phyloP scores from a whole-genome alignment of 1,140 invertebrate species.

The Drosophila nasuta region DNA sequence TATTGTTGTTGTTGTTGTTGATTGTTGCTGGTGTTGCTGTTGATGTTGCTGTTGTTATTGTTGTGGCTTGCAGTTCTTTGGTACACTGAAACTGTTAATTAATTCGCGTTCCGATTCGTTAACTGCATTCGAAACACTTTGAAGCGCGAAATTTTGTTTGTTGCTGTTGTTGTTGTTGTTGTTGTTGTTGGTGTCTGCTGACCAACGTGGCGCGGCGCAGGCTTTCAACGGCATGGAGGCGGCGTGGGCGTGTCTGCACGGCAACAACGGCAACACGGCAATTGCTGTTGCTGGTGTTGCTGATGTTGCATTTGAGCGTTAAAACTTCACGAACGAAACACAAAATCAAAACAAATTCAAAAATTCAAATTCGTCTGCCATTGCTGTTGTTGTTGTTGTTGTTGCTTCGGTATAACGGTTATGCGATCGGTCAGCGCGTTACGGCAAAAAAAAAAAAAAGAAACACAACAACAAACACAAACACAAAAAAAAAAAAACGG shows the following conservation, averaged over 20 bases:
- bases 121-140: conserved; percentile 79
- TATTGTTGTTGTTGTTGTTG: conserved; percentile 8
- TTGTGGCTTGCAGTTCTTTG: conserved; percentile 70
- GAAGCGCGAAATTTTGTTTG: conserved; percentile 76
- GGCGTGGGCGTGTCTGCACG: conserved; percentile 51
- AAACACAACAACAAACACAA: too few species aligned
- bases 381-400: conserved; percentile 34
- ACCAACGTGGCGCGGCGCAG: conserved; percentile 44
- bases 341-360: conserved; percentile 39
- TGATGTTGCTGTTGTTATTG: conserved; percentile 30
- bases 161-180: conserved; percentile 16
- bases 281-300: conserved; percentile 17
- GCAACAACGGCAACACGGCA: conserved; percentile 18
- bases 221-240: conserved; percentile 40
- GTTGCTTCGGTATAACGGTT: conserved; percentile 57
- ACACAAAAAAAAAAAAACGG: conserved; percentile 20
- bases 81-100: conserved; percentile 82
- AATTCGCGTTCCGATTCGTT: conserved; percentile 81
- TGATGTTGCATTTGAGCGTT: conserved; percentile 50
- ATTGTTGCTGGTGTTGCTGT: conserved; percentile 26
- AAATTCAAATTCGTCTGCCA: conserved; percentile 64
- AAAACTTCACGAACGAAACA: conserved; percentile 25
- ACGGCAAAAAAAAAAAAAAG: conserved; percentile 16
- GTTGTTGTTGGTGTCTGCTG: conserved; percentile 35
- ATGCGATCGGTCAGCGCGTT: conserved; percentile 39